Evolutionary conservation across 2,113 vertebrate genomes (phyloP).

Genomic region (Gobiocypris rarus): DNA sequence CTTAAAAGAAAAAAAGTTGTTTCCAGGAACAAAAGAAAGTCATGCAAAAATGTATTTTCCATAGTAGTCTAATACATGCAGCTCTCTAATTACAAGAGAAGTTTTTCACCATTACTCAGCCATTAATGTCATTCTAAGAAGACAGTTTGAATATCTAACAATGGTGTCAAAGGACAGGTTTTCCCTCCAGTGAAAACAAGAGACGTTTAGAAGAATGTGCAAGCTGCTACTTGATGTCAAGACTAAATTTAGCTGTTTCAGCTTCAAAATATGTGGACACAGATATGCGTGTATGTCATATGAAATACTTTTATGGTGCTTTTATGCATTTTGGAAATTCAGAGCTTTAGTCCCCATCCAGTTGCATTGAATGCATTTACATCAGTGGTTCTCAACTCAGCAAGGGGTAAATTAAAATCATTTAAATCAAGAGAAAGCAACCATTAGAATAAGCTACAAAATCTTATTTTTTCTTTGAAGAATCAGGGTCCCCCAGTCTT

Average conservation of each 20-base stretch:
- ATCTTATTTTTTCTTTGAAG: too few species aligned
- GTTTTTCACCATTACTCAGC: too few species aligned
- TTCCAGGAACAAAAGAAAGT: slow-evolving; percentile 10
- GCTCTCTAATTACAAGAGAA: not conserved
- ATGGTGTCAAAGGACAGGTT: not conserved
- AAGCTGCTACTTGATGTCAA: not conserved
- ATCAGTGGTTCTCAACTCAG: too few species aligned
- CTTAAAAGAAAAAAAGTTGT: not conserved
- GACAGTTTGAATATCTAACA: not conserved
- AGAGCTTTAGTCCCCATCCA: not conserved
- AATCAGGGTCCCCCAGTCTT: too few species aligned
- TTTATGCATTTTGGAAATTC: not conserved
- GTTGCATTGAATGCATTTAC: not conserved
- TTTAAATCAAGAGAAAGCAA: too few species aligned
- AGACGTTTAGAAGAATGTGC: not conserved
- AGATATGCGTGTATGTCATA: not conserved
- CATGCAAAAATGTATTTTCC: not conserved
- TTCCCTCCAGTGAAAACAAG: not conserved
- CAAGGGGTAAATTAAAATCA: too few species aligned
- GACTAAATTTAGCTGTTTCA: not conserved
- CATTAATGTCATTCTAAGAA: too few species aligned
- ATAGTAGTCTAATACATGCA: not conserved
- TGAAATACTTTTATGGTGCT: not conserved
- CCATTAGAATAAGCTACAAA: too few species aligned
- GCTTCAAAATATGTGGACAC: too few species aligned